Evolutionary conservation across 2,797 vertebrate species (phyloP).

Genomic region (Hyperoplus immaculatus): DNA sequence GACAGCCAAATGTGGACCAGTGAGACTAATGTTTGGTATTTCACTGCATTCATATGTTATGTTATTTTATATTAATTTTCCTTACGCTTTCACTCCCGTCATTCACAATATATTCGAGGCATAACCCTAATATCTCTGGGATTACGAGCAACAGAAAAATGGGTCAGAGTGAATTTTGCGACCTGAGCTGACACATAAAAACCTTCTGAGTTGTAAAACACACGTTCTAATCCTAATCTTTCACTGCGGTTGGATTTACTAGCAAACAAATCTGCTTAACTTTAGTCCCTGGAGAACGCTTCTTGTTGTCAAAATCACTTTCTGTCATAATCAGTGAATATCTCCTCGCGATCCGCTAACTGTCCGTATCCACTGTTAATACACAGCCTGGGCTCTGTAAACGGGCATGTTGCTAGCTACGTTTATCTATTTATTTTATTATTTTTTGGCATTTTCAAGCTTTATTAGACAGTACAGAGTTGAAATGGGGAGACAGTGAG

Average conservation of each 20-base stretch:
- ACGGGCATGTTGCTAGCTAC: too few species aligned
- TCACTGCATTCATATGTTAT: neutral
- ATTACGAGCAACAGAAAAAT: slow-evolving; percentile 6
- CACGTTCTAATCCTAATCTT: slow-evolving; percentile 52
- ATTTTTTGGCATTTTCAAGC: too few species aligned
- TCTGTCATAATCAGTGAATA: too few species aligned
- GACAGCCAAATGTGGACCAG: neutral
- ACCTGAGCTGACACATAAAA: slow-evolving; percentile 27
- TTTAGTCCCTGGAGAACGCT: neutral
- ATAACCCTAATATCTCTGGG: neutral
- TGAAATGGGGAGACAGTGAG: too few species aligned
- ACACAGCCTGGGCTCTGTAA: too few species aligned
- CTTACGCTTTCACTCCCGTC: neutral
- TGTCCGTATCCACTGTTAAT: too few species aligned
- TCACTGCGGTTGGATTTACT: slow-evolving; percentile 30
- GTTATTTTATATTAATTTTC: neutral
- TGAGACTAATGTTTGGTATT: too few species aligned
- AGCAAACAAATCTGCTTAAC: slow-evolving; percentile 40
- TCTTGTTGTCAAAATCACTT: too few species aligned
- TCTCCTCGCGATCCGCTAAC: too few species aligned
- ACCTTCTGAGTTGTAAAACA: slow-evolving; percentile 28
- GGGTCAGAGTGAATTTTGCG: slow-evolving; percentile 28
- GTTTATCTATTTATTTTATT: too few species aligned
- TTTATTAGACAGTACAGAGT: too few species aligned
- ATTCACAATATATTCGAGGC: neutral